A percentile compares a stretch with the other conserved stretches of the same genome.
These are phyloP conservation scores for Nephila pilipes DNA, from an alignment of 1,140 invertebrate species.

Conservation along the genomic window DNA sequence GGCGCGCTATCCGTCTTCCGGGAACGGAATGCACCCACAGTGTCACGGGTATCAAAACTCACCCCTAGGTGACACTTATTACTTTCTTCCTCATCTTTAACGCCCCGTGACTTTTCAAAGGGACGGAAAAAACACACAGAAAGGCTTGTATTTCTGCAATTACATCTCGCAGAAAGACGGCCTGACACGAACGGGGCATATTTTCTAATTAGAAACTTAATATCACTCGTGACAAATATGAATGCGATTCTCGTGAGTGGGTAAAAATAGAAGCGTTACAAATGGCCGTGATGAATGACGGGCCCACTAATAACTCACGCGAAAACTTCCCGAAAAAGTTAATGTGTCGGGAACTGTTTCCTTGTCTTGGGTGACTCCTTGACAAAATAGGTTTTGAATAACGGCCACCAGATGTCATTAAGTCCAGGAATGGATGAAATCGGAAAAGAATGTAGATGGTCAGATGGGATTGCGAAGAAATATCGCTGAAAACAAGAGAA, in stretches of 20 bases:
- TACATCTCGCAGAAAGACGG: slow-evolving; percentile 14
- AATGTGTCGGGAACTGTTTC: not conserved
- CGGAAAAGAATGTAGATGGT: not conserved
- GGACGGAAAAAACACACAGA: not conserved
- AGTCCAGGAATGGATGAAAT: not conserved
- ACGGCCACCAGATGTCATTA: slow-evolving; percentile 15
- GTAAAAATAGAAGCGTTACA: slow-evolving; percentile 39
- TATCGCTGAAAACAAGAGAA: not conserved
- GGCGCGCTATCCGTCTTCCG: not conserved
- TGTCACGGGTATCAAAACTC: slow-evolving; percentile 16
- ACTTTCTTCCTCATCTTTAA: slow-evolving; percentile 17
- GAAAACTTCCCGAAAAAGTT: not conserved
- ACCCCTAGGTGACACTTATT: not conserved
- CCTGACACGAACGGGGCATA: not conserved
- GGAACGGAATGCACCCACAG: slow-evolving; percentile 12
- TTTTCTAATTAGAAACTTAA: slow-evolving; percentile 68
- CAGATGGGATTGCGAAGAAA: no score
- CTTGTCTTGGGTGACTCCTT: not conserved
- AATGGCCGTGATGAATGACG: slow-evolving; percentile 47
- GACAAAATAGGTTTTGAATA: not conserved
- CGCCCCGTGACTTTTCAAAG: not conserved
- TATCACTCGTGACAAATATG: slow-evolving; percentile 54
- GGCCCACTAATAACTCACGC: slow-evolving; percentile 18
- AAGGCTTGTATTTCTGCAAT: slow-evolving; percentile 1
- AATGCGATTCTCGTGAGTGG: not conserved